Evolutionary conservation across 2,797 vertebrate genomes (phyloP), one percentile per base, ranked within the genome.

Genomic region (Helicolenus hilgendorfi): DNA sequence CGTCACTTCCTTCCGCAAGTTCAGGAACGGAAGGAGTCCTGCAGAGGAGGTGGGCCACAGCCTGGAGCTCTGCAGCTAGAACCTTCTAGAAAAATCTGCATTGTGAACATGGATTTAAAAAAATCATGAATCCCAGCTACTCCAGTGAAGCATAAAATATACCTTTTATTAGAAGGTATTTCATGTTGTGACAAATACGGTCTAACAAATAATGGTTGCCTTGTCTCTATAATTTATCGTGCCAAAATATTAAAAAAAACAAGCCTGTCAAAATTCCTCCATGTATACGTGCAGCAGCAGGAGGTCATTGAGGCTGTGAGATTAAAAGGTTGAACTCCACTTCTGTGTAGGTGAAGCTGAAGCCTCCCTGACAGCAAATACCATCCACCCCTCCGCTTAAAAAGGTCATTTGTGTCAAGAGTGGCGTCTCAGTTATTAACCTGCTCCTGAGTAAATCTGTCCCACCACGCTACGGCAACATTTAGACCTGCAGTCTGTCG

Each of bases 351-450:
- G 83, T 77, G 75, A 79, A 75, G 27, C 69, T 0, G 73, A 68
- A 49, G 41, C 27, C 58, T 58, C 60, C 29, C 62, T 55, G n/a
- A 73, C 64, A 56, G 60, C 22, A 24, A 75, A 84, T 38, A 24
- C 55, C 58, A 24, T 22, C 31, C 36, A 38, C 27, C 53, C 64
- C 53, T 75, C 14, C 0, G 1, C 49, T 79, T 82, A 7, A 77
- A 86, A 89, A 91, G 78, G 83, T 91, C 68, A 73, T 58, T 77
- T 63, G 38, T 81, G 38, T 81, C 45, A 22, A 49, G 73, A 81
- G 67, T 71, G 27, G 22, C 59, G 1, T 53, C 77, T 70, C 79
- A 1, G 83, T 75, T 72, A 73, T 73, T 72, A 18, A 18, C 7
- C 49, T 10, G 69, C 59, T 69, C 10, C 67, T 0, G 18, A 83